A percentile compares a stretch with the other conserved stretches of the same genome.
These are phyloP conservation scores for Halcyon malimbica DNA, from an alignment of 2,113 vertebrate species.

Conservation along the genomic window DNA sequence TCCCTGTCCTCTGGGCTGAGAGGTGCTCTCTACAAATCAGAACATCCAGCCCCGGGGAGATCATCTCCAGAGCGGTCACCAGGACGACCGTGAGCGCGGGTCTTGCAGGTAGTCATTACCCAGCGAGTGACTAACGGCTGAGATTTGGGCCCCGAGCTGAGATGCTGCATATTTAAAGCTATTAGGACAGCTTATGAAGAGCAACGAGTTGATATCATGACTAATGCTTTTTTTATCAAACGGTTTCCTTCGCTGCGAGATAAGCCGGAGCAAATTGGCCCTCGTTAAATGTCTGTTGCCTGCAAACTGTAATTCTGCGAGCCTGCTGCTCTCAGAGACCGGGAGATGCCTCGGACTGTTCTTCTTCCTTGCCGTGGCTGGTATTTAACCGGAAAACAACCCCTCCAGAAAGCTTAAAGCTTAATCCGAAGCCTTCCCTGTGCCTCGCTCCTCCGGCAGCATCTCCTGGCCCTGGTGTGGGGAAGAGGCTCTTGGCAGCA, in stretches of 20 bases:
- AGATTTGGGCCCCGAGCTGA: slow-evolving; percentile 34
- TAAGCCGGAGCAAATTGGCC: slow-evolving; percentile 40
- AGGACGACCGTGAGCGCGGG: background rate
- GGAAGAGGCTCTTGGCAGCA: background rate
- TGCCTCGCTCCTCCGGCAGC: background rate
- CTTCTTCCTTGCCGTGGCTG: background rate
- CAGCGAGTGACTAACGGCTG: slow-evolving; percentile 51
- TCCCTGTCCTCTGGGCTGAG: background rate
- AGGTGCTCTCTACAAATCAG: background rate
- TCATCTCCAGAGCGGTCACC: background rate
- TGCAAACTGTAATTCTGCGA: background rate
- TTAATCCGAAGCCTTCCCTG: background rate
- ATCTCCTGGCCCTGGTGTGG: accelerated
- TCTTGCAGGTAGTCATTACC: slow-evolving; percentile 49
- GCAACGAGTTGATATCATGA: slow-evolving; percentile 22
- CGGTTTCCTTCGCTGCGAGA: background rate
- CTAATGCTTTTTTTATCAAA: slow-evolving; percentile 55
- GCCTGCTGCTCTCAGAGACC: background rate
- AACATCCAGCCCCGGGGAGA: background rate
- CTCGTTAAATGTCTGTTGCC: slow-evolving; percentile 28
- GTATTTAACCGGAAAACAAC: background rate
- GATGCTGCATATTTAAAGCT: slow-evolving; percentile 53
- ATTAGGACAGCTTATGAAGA: slow-evolving; percentile 26
- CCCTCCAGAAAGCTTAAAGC: background rate
- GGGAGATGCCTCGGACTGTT: background rate